These are phyloP conservation scores for Oligia strigilis DNA, from an alignment of 2,888 invertebrate genomes.

Conservation along the genomic window DNA sequence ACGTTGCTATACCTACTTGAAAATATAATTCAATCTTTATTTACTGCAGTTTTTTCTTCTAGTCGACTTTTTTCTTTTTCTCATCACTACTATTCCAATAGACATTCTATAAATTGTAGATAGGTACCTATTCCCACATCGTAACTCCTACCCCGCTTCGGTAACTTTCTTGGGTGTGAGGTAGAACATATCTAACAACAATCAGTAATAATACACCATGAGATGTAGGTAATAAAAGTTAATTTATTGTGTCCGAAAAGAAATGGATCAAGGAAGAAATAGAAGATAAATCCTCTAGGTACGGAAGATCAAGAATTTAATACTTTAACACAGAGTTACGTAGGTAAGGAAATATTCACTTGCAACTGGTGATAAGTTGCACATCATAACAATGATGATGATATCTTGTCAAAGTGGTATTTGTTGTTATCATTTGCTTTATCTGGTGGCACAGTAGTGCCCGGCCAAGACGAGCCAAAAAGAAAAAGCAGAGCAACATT, in stretches of 20 bases:
- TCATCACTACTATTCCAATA: slow-evolving; percentile 9
- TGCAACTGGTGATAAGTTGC: not conserved
- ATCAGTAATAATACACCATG: not conserved
- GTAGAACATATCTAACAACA: slow-evolving; percentile 12
- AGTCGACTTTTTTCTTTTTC: not conserved
- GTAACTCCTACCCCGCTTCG: slow-evolving; percentile 23
- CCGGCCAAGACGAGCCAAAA: no score
- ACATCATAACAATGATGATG: not conserved
- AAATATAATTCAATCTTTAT: not conserved
- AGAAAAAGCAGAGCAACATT: not conserved
- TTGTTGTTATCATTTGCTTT: not conserved
- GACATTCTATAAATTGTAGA: slow-evolving; percentile 22
- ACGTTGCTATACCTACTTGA: not conserved
- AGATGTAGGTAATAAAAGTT: not conserved
- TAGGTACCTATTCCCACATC: slow-evolving; percentile 1
- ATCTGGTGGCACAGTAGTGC: not conserved
- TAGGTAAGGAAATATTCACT: not conserved
- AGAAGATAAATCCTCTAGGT: not conserved
- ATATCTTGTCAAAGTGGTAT: not conserved
- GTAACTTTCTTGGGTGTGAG: slow-evolving; percentile 32
- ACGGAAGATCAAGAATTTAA: not conserved
- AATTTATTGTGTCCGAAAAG: not conserved
- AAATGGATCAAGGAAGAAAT: not conserved
- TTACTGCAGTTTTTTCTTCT: not conserved
- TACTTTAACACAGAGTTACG: not conserved